A percentile compares a stretch with the other conserved stretches of the same genome.
These are phyloP conservation scores for Pinna nobilis DNA, from an alignment of 1,140 invertebrate species.

Conservation along the genomic window DNA sequence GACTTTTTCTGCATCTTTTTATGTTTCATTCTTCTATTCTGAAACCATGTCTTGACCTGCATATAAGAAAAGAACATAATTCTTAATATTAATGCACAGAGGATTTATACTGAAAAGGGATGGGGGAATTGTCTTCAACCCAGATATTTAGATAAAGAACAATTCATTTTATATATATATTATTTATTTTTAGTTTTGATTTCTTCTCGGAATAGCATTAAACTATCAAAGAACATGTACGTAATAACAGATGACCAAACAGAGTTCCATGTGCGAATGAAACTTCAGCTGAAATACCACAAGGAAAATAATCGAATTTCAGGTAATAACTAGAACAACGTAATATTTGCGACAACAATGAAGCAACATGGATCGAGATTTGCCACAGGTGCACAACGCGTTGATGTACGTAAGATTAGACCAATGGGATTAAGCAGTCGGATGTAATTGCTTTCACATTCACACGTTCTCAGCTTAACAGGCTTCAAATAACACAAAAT, in stretches of 20 bases:
- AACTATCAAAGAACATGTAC: background rate
- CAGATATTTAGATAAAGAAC: background rate
- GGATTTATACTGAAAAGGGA: background rate
- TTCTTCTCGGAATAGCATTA: background rate
- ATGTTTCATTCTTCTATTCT: constrained; percentile 97
- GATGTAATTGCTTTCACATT: too few species aligned
- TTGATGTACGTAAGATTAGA: too few species aligned
- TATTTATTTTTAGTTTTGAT: background rate
- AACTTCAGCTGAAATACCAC: too few species aligned
- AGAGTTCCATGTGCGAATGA: too few species aligned
- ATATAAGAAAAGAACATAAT: constrained; percentile 41
- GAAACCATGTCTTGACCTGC: constrained; percentile 97
- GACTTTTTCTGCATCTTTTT: constrained; percentile 93
- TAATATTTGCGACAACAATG: too few species aligned
- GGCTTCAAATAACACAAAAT: too few species aligned
- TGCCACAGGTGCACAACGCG: too few species aligned
- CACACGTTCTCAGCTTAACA: too few species aligned
- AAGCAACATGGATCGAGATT: too few species aligned
- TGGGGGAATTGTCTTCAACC: background rate
- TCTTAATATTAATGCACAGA: background rate
- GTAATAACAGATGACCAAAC: background rate
- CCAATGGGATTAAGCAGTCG: too few species aligned
- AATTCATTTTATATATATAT: background rate
- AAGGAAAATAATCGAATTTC: too few species aligned
- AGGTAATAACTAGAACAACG: too few species aligned